Percentiles rank a stretch among this genome's conserved stretches.
phyloP scores from a whole-genome alignment of 1,140 invertebrate genomes.

The Holcopasites calliopsidis region DNA sequence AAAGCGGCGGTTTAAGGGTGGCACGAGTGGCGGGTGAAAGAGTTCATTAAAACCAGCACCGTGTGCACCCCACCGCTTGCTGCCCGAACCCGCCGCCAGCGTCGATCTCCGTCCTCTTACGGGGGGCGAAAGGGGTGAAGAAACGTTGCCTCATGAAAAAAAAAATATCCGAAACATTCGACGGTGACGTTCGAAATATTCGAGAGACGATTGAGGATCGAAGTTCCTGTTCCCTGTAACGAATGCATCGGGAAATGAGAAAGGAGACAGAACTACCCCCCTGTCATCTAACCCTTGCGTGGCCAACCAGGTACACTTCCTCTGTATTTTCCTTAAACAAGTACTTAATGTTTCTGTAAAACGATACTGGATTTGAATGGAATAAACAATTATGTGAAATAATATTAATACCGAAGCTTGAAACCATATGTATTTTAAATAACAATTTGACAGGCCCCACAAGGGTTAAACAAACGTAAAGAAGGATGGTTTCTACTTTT shows the following conservation, averaged over 20 bases:
- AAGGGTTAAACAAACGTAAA: no score
- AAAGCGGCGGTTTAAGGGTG: slow-evolving; percentile 72
- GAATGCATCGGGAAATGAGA: not conserved
- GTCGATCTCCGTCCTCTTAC: slow-evolving; percentile 27
- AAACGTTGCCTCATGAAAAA: slow-evolving; percentile 44
- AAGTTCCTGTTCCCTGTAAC: slow-evolving; percentile 21
- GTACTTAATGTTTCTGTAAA: no score
- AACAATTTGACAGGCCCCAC: no score
- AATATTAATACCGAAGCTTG: no score
- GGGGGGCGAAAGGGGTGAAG: slow-evolving; percentile 4
- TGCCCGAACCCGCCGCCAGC: slow-evolving; percentile 40
- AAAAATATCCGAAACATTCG: slow-evolving; percentile 56
- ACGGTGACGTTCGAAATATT: slow-evolving; percentile 15
- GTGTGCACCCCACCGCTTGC: slow-evolving; percentile 62
- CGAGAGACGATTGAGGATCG: slow-evolving; percentile 4
- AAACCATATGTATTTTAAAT: no score
- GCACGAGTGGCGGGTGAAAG: slow-evolving; percentile 71
- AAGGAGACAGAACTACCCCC: no score
- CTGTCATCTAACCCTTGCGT: no score
- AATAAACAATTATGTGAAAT: no score
- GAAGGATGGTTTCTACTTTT: no score
- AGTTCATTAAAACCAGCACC: slow-evolving; percentile 74
- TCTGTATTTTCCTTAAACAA: no score
- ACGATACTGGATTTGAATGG: no score
- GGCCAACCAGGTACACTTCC: no score